A percentile compares a stretch with the other conserved stretches of the same genome.
Conservation (phyloP, 2,888 invertebrate species). For the Pedicia rivosa region DNA sequence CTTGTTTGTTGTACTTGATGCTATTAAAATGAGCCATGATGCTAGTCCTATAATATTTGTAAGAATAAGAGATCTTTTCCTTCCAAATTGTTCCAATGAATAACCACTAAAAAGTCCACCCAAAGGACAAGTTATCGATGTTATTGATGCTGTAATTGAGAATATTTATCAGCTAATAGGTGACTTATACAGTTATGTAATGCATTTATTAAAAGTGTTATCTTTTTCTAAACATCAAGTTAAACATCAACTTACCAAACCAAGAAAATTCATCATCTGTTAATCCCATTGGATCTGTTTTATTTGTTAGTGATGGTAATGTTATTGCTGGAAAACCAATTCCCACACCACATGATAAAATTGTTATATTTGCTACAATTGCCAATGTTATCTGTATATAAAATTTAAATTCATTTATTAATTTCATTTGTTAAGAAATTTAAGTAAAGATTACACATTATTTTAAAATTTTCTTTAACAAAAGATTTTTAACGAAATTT, state of each 20-base stretch:
- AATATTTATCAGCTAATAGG: no score
- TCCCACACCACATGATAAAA: constrained; percentile 24
- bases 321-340: constrained; percentile 26
- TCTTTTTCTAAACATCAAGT: no score
- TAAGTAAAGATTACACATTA: no score
- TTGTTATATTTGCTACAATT: constrained; percentile 25
- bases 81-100: constrained; percentile 25
- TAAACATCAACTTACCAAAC: no score
- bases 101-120: constrained; percentile 25
- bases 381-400: no score
- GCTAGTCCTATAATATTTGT: constrained; percentile 22
- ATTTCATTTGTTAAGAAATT: no score
- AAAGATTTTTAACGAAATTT: no score
- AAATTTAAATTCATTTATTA: no score
- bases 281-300: constrained; percentile 5
- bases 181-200: no score
- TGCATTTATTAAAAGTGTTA: no score
- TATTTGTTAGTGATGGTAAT: constrained; percentile 19
- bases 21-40: constrained; percentile 24
- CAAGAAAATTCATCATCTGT: constrained; percentile 6
- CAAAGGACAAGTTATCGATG: constrained; percentile 24
- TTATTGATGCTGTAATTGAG: constrained; percentile 29
- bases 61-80: constrained; percentile 23
- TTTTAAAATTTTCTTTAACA: no score
- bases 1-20: constrained; percentile 17